These are phyloP conservation scores for Chrysolina americana DNA, from an alignment of 2,888 invertebrate species.

Conservation along the genomic window DNA sequence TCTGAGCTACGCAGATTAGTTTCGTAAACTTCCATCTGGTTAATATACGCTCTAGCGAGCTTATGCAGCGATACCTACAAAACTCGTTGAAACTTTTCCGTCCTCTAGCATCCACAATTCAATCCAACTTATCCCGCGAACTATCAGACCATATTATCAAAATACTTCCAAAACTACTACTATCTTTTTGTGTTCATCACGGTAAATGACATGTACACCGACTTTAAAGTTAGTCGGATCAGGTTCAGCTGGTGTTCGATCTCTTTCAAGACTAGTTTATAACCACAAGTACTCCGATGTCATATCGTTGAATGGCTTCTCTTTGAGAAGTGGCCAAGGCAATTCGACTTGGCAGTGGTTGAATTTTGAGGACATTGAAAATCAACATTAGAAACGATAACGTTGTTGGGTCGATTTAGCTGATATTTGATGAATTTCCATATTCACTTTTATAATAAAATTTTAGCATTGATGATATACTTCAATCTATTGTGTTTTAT, in stretches of 20 bases:
- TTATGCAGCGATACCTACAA: no score
- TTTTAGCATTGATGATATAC: no score
- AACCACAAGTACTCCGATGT: slow-evolving; percentile 33
- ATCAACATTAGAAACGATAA: no score
- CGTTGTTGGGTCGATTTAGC: no score
- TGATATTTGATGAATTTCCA: no score
- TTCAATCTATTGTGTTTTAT: no score
- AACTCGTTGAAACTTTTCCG: neutral
- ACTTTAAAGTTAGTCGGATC: neutral
- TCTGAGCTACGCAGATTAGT: no score
- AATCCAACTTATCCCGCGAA: neutral
- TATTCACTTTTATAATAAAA: no score
- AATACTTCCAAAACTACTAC: neutral
- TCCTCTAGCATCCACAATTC: neutral
- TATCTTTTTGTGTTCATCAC: slow-evolving; percentile 1
- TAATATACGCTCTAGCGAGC: no score
- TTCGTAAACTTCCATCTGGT: no score
- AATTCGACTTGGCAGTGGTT: neutral
- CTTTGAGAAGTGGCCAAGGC: neutral
- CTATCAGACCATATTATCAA: neutral
- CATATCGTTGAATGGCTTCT: slow-evolving; percentile 31
- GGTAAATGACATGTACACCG: slow-evolving; percentile 11
- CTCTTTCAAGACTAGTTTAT: slow-evolving; percentile 34
- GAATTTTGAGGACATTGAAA: no score
- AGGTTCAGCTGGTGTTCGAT: slow-evolving; percentile 23